Evolutionary conservation across 2,888 invertebrate genomes (phyloP).

Genomic region (Melanargia galathea): DNA sequence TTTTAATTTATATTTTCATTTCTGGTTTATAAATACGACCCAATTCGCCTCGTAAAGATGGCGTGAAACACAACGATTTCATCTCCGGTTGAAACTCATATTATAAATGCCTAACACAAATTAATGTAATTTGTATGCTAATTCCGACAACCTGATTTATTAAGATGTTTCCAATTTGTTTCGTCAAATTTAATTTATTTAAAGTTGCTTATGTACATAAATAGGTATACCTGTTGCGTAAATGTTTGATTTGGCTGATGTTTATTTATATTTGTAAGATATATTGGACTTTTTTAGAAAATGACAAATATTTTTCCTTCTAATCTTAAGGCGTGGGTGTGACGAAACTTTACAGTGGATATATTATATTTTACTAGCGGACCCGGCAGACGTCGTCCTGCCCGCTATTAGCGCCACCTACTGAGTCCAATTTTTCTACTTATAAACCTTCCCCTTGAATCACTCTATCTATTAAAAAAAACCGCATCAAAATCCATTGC

Average conservation of each 20-base stretch:
- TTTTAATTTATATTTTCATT: constrained; percentile 26
- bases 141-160: constrained; percentile 30
- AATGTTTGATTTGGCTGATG: constrained; percentile 20
- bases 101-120: constrained; percentile 22
- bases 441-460: too few species aligned
- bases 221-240: constrained; percentile 10
- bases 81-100: constrained; percentile 30
- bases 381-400: too few species aligned
- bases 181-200: constrained; percentile 29
- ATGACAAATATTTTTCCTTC: background rate
- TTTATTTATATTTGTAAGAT: constrained; percentile 10
- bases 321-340: background rate
- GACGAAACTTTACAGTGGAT: background rate
- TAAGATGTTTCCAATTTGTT: constrained; percentile 26
- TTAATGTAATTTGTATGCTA: constrained; percentile 33
- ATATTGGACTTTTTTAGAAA: background rate
- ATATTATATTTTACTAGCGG: too few species aligned
- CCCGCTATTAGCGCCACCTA: too few species aligned
- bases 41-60: constrained; percentile 30
- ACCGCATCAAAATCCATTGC: too few species aligned
- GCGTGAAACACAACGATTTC: constrained; percentile 36
- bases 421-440: too few species aligned
- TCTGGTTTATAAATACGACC: constrained; percentile 19
- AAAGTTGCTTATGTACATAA: constrained; percentile 17
- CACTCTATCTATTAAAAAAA: too few species aligned